Evolutionary conservation across 2,888 invertebrate species (phyloP).

Genomic region (Leucophora obtusa): DNA sequence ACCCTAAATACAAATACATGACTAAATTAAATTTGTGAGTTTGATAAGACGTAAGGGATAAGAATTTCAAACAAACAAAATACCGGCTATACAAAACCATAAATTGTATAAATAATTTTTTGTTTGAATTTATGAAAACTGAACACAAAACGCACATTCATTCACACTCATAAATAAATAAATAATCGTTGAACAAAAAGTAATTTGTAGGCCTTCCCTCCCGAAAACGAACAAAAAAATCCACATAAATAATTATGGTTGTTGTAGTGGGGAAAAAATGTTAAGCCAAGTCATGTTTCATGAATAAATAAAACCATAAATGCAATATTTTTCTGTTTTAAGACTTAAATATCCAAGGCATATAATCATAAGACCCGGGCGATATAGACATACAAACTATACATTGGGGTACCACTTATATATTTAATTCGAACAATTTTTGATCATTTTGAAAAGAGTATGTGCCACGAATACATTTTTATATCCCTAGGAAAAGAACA

Average conservation of each 20-base stretch:
- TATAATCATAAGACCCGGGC: not conserved
- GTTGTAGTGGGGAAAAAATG: slow-evolving; percentile 21
- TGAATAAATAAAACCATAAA: slow-evolving; percentile 30
- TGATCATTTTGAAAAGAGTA: no score
- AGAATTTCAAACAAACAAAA: not conserved
- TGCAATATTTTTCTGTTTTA: slow-evolving; percentile 10
- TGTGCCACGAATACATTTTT: no score
- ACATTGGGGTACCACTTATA: not conserved
- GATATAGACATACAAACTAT: not conserved
- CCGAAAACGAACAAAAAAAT: not conserved
- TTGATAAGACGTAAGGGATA: slow-evolving; percentile 19
- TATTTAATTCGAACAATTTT: not conserved
- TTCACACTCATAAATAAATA: not conserved
- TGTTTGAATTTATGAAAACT: not conserved
- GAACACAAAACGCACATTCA: not conserved
- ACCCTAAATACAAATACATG: not conserved
- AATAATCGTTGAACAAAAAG: not conserved
- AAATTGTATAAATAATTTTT: not conserved
- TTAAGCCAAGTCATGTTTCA: slow-evolving; percentile 41
- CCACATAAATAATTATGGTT: slow-evolving; percentile 47
- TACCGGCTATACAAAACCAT: not conserved
- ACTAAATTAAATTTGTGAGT: not conserved
- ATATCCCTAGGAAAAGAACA: no score
- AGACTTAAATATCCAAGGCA: slow-evolving; percentile 24
- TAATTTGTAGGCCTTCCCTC: not conserved